Evolutionary conservation across 2,888 invertebrate genomes (phyloP), one percentile per base, ranked within the genome.

Genomic region (Candidula unifasciata): DNA sequence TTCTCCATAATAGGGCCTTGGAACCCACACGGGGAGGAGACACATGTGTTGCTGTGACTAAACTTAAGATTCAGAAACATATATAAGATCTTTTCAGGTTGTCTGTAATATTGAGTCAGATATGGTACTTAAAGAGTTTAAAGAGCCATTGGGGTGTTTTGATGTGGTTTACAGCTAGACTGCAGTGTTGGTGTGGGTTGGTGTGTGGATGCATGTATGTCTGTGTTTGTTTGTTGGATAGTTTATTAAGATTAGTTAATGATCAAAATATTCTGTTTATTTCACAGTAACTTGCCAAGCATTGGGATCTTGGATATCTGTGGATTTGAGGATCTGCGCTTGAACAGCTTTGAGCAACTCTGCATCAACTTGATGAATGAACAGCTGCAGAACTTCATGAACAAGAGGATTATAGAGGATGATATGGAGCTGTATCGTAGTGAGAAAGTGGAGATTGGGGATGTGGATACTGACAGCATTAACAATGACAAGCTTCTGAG

Each of bases 241-340:
- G n/a, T n/a, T 10, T 27, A 27, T 66, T 10, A n/a, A 27, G 5
- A 66, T 10, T n/a, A n/a, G 27, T 66, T n/a, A 60, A 6, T 60
- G 60, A 60, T 13, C 5, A 24, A 13, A 60, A 60, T 21, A 60
- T 2, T 6, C n/a, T 44, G 21, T 21, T 1, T 44, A 1, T 54
- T 64, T 13, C n/a, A 64, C 54, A 86, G 85, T 24, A 18, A 60
- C 64, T n/a, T 60, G 3, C 76, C 82, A 18, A 83, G 83, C 64
- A 91, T 92, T 68, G 91, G 91, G 8, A 90, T 93, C 54, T 87
- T 93, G 35, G 93, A 93, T 82, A 91, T 93, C 69, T 92, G 92
- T 74, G 93, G 93, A 3, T 93, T 93, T 88, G 93, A 93, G 87
- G 91, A 91, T 83, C 87, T 92, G 27, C 66, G 85, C 24, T 64